Base-by-base conservation (phyloP, 2,113 vertebrate genomes). In the Procavia capensis region DNA sequence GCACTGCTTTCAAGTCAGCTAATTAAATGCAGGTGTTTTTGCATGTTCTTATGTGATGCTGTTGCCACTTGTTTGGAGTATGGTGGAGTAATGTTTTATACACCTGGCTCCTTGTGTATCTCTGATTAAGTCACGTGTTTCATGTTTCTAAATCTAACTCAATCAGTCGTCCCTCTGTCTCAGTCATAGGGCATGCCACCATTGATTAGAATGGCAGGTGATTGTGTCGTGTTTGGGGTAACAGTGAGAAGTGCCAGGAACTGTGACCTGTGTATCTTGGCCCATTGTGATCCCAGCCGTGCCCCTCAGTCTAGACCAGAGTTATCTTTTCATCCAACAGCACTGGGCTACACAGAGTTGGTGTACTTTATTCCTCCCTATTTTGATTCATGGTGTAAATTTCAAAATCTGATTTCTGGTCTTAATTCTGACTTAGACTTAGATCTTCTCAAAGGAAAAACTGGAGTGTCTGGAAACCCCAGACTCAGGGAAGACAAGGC, bases 351-450 rank as follows among this genome's bases (percentile, higher is more conserved):
- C 10, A 64, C 29, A 25, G 24, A 74, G 22, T 90, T 64, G 68
- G 11, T 50, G 57, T 45, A 31, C 61, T 85, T 85, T 84, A 66
- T 92, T 83, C 34, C 39, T 91, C 9, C 29, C n/a, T 54, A 45
- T 96, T 82, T 81, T 36, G 9, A 54, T 80, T 81, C 8, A 79
- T 22, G 57, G 29, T 84, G 43, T 64, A 27, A 50, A 93, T 66
- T 91, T 96, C 45, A 85, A 95, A 96, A 79, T 93, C 74, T 93
- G 36, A 63, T 88, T 92, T 94, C 39, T 68, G 41, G 80, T 22
- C 72, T 57, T 87, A 24, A 66, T 72, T 95, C 7, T 45, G 80
- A 92, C 66, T 74, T 25, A 72, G 20, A 75, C 50, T 61, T 70
- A 20, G 59, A 63, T 84, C 68, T 94, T 84, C 41, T 36, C n/a